phyloP scores from a whole-genome alignment of 2,113 vertebrate genomes.

The Elaphurus davidianus region DNA sequence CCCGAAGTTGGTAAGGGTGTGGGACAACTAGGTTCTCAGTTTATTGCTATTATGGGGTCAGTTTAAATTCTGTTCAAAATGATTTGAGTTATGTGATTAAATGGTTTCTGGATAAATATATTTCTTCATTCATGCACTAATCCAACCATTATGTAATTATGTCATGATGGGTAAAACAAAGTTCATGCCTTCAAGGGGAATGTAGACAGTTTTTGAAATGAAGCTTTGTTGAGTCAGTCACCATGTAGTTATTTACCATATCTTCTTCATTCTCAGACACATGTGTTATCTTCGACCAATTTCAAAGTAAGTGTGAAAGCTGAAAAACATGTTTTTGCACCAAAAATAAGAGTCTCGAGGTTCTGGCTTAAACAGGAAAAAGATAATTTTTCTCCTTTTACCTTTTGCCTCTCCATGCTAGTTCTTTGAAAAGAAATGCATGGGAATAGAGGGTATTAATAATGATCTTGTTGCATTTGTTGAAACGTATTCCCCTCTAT shows the following conservation, averaged over 20 bases:
- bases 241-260: neutral
- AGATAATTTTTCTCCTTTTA: neutral
- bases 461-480: neutral
- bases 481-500: neutral
- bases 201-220: neutral
- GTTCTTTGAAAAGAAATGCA: slow-evolving; percentile 5
- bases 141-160: neutral
- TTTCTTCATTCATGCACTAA: neutral
- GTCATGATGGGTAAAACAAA: neutral
- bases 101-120: neutral
- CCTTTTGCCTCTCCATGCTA: neutral
- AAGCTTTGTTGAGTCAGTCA: neutral
- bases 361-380: neutral
- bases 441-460: neutral
- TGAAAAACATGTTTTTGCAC: neutral
- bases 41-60: neutral
- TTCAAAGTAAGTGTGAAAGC: neutral
- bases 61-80: neutral
- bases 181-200: neutral
- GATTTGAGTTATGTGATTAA: neutral
- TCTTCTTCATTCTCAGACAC: neutral
- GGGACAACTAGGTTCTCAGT: neutral
- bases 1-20: neutral
- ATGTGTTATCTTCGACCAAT: neutral
- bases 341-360: neutral